phyloP scores from a whole-genome alignment of 92 coral and sea anemone species.

The Porites rus region DNA sequence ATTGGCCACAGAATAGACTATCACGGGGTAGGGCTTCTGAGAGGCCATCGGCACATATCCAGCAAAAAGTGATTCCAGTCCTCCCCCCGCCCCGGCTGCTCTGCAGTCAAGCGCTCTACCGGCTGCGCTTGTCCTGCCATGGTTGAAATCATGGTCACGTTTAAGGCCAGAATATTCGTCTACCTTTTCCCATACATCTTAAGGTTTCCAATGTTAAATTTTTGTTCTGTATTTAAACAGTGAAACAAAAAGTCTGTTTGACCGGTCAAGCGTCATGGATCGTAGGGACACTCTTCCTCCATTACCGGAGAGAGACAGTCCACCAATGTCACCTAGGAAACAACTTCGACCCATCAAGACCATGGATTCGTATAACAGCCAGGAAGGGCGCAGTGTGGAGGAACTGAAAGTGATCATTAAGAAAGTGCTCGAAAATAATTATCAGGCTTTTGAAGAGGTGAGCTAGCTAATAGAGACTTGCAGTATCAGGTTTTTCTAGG shows the following conservation, averaged over 20 bases:
- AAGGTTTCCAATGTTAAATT: background rate
- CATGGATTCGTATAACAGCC: constrained; percentile 85
- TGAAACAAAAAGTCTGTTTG: constrained; percentile 91
- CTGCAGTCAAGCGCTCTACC: too few relatives aligned
- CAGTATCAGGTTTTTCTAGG: background rate
- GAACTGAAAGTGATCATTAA: constrained; percentile 78
- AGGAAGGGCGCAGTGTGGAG: constrained; percentile 92
- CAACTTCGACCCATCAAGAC: constrained; percentile 84
- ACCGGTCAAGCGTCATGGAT: constrained; percentile 81
- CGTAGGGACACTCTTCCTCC: constrained; percentile 66
- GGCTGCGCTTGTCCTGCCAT: too few relatives aligned
- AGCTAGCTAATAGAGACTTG: background rate
- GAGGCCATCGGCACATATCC: too few relatives aligned
- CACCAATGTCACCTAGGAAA: constrained; percentile 87
- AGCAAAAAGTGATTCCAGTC: too few relatives aligned
- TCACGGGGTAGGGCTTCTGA: too few relatives aligned
- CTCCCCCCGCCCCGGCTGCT: too few relatives aligned
- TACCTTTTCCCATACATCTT: too few relatives aligned
- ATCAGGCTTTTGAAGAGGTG: constrained; percentile 91
- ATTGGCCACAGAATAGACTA: too few relatives aligned
- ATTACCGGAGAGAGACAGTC: constrained; percentile 73
- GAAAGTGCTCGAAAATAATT: constrained; percentile 68
- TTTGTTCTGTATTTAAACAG: constrained; percentile 42
- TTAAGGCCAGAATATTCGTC: too few relatives aligned
- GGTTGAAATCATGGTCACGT: too few relatives aligned